Percentiles rank a stretch among this genome's conserved stretches.
Evolutionary conservation across 2,113 vertebrate genomes (phyloP).

Genomic region (cattle (Bos taurus)): DNA sequence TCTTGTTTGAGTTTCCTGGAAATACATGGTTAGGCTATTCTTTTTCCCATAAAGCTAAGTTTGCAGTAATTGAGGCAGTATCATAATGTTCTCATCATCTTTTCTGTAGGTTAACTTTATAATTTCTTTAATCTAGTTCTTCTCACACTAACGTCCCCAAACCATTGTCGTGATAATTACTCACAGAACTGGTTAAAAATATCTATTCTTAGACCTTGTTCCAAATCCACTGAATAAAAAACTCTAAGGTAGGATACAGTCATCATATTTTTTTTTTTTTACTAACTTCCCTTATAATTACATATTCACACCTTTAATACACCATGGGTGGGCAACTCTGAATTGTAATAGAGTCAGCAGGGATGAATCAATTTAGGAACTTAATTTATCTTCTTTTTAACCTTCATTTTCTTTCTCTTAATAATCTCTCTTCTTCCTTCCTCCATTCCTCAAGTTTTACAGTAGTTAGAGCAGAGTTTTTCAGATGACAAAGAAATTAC

Average conservation of each 20-base stretch:
- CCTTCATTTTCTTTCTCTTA: not conserved
- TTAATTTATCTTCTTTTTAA: not conserved
- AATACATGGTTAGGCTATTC: not conserved
- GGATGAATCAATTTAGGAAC: not conserved
- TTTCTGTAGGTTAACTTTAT: not conserved
- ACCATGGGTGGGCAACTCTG: not conserved
- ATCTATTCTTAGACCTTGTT: not conserved
- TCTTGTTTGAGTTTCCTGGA: not conserved
- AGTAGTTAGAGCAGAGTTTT: not conserved
- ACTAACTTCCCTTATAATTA: not conserved
- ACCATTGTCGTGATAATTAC: not conserved
- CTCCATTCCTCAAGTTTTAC: not conserved
- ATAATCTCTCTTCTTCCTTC: not conserved
- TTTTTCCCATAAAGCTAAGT: not conserved
- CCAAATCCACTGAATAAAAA: not conserved
- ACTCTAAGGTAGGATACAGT: not conserved
- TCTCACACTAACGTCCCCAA: not conserved
- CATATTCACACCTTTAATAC: not conserved
- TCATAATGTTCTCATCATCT: not conserved
- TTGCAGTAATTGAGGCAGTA: not conserved
- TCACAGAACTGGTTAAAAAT: not conserved
- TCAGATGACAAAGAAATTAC: not conserved
- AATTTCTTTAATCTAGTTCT: not conserved
- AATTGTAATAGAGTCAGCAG: not conserved
- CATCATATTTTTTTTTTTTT: not conserved